phyloP scores from a whole-genome alignment of 2,113 vertebrate species.

The Trogon surrucura region DNA sequence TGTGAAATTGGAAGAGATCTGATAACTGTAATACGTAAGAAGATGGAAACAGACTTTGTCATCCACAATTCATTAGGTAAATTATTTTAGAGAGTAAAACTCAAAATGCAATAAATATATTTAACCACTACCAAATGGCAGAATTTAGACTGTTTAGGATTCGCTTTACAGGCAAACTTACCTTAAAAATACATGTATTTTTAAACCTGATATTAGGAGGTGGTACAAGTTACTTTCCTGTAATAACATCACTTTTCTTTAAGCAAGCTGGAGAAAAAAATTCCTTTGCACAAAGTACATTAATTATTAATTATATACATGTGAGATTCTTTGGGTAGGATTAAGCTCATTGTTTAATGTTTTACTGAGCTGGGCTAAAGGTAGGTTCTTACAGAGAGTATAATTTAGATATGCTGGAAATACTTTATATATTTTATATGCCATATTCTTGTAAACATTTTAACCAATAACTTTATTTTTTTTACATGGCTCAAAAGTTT shows the following conservation, averaged over 20 bases:
- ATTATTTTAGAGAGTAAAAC: not conserved
- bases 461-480: not conserved
- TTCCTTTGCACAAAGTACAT: not conserved
- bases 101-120: not conserved
- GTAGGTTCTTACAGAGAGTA: not conserved
- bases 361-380: not conserved
- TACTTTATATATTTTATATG: not conserved
- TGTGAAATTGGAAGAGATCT: not conserved
- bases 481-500: conserved; percentile 8
- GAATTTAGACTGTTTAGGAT: not conserved
- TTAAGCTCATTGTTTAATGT: not conserved
- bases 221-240: not conserved
- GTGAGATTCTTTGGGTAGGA: not conserved
- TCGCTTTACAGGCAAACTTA: not conserved
- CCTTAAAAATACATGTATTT: not conserved
- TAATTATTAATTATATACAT: not conserved
- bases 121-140: not conserved
- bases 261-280: not conserved
- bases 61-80: not conserved
- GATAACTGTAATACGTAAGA: not conserved
- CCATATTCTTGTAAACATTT: not conserved
- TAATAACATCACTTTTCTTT: not conserved
- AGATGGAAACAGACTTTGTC: not conserved
- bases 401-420: not conserved
- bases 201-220: not conserved